Conservation (phyloP, 1,140 invertebrate genomes). For the Zaprionus kolodkinae region DNA sequence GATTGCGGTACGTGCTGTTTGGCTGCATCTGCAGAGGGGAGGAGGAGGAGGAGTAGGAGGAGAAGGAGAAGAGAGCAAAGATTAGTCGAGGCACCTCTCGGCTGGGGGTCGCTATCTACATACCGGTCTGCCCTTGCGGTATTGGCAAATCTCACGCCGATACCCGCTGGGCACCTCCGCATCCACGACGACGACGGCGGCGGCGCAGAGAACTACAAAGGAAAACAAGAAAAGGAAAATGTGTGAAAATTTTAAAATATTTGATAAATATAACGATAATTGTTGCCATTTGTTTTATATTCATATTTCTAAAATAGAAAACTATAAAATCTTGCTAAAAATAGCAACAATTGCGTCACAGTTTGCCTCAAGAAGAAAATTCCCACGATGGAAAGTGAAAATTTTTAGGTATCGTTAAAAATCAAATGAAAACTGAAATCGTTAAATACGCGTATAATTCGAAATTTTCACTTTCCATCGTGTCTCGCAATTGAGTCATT, state of each 20-base stretch:
- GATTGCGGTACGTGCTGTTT: slow-evolving; percentile 82
- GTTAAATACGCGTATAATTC: slow-evolving; percentile 2
- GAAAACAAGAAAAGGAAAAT: slow-evolving; percentile 32
- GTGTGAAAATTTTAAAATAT: slow-evolving; percentile 34
- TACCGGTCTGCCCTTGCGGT: slow-evolving; percentile 69
- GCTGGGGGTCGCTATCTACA: slow-evolving; percentile 10
- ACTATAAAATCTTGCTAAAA: slow-evolving; percentile 38
- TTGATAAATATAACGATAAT: slow-evolving; percentile 66
- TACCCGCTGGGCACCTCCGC: slow-evolving; percentile 61
- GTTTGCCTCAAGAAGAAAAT: slow-evolving; percentile 36
- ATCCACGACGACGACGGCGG: not conserved
- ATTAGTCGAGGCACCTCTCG: not conserved
- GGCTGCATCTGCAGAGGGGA: slow-evolving; percentile 60
- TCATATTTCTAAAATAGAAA: slow-evolving; percentile 46
- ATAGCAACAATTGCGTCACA: slow-evolving; percentile 77
- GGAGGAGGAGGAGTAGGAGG: not conserved
- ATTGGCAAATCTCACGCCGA: slow-evolving; percentile 72
- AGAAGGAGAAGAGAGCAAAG: not conserved
- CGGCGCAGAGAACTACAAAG: slow-evolving; percentile 42
- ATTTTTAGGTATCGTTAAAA: not conserved
- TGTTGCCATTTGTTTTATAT: slow-evolving; percentile 48
- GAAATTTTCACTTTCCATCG: slow-evolving; percentile 1
- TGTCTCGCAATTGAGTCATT: slow-evolving; percentile 50
- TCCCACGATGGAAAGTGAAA: slow-evolving; percentile 53
- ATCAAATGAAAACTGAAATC: slow-evolving; percentile 1